Conservation (phyloP, 2,888 invertebrate species). For the Caenorhabditis plicata region DNA sequence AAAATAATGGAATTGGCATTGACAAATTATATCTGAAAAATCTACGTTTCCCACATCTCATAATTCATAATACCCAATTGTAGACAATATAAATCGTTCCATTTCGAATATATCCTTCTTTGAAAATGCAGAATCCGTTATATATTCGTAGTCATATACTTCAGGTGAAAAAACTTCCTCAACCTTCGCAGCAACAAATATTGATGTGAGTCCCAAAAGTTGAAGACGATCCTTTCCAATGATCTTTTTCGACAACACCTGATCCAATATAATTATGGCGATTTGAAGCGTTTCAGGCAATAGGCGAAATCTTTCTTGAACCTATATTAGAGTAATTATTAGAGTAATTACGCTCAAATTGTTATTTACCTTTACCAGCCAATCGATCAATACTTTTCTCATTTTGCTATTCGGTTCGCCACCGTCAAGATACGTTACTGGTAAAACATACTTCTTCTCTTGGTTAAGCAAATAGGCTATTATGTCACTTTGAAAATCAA, state of each 20-base stretch:
- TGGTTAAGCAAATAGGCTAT: conserved; percentile 69
- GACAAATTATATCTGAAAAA: conserved; percentile 77
- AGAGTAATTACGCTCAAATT: no score
- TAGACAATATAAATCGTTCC: conserved; percentile 34
- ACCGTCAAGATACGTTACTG: conserved; percentile 26
- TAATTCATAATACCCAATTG: conserved; percentile 12
- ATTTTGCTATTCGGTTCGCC: conserved; percentile 76
- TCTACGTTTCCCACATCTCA: neutral
- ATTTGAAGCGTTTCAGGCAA: conserved; percentile 86
- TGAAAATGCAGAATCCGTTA: conserved; percentile 84
- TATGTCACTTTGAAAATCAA: no score
- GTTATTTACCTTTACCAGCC: no score
- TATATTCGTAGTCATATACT: conserved; percentile 83
- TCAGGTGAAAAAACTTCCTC: conserved; percentile 90
- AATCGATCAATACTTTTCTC: conserved; percentile 86
- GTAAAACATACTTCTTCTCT: conserved; percentile 27
- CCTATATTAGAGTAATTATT: no score
- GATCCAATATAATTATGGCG: conserved; percentile 83
- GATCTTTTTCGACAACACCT: conserved; percentile 77
- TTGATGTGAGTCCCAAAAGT: conserved; percentile 66
- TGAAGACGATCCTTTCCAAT: conserved; percentile 43
- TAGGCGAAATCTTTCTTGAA: conserved; percentile 74
- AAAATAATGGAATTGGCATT: no score
- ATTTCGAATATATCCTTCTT: conserved; percentile 68
- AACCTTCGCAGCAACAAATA: conserved; percentile 86